These are phyloP conservation scores for Noturus placidus DNA, from an alignment of 2,113 vertebrate species.

Conservation along the genomic window DNA sequence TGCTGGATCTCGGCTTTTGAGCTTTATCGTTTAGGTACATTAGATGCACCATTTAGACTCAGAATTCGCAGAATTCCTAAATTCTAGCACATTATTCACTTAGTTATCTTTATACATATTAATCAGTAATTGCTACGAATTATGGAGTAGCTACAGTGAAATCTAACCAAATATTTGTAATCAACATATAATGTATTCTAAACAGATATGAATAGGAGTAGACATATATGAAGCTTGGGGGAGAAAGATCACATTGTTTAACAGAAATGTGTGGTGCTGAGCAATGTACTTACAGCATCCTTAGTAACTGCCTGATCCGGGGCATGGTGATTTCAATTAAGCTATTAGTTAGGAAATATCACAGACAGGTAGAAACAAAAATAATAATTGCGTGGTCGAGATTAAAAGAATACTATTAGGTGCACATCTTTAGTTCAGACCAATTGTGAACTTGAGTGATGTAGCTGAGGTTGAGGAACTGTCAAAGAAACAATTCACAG, in stretches of 20 bases:
- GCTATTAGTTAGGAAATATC: not conserved
- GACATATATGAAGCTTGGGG: not conserved
- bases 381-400: not conserved
- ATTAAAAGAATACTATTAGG: not conserved
- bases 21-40: constrained; percentile 9
- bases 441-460: not conserved
- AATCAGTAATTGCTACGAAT: not conserved
- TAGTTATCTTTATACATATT: not conserved
- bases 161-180: not conserved
- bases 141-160: not conserved
- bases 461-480: not conserved
- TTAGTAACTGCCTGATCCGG: not conserved
- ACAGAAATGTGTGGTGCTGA: not conserved
- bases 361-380: not conserved
- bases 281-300: not conserved
- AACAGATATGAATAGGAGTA: not conserved
- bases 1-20: not conserved
- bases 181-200: not conserved
- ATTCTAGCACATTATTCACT: not conserved
- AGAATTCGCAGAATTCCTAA: not conserved
- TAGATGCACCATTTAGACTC: not conserved
- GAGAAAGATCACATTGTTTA: not conserved
- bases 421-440: not conserved
- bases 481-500: not conserved
- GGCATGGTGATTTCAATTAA: not conserved